A percentile compares a stretch with the other conserved stretches of the same genome.
Evolutionary conservation across 2,113 vertebrate species (phyloP).

Genomic region (Barnardius zonarius): DNA sequence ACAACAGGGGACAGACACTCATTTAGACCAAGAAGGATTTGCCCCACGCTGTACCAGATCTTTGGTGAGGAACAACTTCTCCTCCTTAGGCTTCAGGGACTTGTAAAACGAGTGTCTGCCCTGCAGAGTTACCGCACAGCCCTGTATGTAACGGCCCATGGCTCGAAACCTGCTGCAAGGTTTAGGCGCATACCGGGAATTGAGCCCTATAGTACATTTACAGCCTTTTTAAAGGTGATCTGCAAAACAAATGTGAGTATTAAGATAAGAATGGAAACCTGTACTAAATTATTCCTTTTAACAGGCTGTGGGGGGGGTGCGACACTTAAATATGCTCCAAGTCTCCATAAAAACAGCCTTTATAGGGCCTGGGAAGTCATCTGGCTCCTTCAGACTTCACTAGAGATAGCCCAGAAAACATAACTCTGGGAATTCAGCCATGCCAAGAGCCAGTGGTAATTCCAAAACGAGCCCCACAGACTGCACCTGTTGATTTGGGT

Average conservation of each 20-base stretch:
- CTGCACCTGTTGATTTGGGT: constrained; percentile 18
- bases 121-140: neutral
- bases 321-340: constrained; percentile 20
- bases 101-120: neutral
- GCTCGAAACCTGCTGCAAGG: constrained; percentile 2
- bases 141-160: neutral
- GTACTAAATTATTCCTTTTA: constrained; percentile 1
- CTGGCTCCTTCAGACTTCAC: constrained; percentile 14
- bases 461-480: constrained; percentile 1
- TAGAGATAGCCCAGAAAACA: neutral
- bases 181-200: constrained; percentile 32
- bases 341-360: constrained; percentile 41
- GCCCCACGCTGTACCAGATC: neutral
- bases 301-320: neutral
- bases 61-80: neutral
- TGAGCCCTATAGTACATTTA: constrained; percentile 26
- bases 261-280: constrained; percentile 48
- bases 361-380: constrained; percentile 26
- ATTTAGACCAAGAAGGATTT: neutral
- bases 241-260: constrained; percentile 62
- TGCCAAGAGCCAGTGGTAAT: constrained; percentile 7
- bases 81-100: neutral
- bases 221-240: constrained; percentile 53
- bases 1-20: neutral
- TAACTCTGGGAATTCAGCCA: neutral